A percentile compares a stretch with the other conserved stretches of the same genome.
Evolutionary conservation across 1,140 invertebrate species (phyloP).

Genomic region (Penaeus indicus): DNA sequence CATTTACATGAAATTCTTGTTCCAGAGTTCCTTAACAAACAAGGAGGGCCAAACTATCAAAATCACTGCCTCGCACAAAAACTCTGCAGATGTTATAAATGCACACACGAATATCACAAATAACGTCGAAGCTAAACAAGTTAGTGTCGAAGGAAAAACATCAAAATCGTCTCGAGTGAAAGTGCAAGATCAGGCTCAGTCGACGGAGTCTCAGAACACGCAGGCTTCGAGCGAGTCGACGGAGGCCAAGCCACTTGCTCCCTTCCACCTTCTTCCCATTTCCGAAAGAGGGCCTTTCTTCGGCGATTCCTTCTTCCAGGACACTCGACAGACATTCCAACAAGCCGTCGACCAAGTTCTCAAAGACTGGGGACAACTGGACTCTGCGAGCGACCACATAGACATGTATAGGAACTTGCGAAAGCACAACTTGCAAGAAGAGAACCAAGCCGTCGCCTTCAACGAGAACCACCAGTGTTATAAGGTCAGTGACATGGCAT

Average conservation of each 20-base stretch:
- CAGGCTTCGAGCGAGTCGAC: neutral
- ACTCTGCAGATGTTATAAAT: neutral
- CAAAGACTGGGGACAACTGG: neutral
- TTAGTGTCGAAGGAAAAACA: neutral
- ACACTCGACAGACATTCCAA: constrained; percentile 34
- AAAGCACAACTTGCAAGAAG: constrained; percentile 15
- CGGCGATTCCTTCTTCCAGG: constrained; percentile 48
- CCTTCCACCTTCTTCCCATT: constrained; percentile 17
- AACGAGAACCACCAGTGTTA: constrained; percentile 9
- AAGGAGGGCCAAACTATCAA: neutral
- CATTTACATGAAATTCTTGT: no score
- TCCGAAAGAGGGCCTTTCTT: constrained; percentile 31
- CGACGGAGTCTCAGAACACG: neutral
- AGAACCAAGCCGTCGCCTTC: constrained; percentile 18
- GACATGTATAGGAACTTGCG: constrained; percentile 28
- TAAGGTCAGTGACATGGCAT: constrained; percentile 18
- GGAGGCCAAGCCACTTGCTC: neutral
- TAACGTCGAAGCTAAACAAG: neutral
- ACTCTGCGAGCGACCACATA: neutral
- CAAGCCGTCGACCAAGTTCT: constrained; percentile 22
- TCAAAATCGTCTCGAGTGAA: neutral
- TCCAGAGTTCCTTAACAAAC: neutral
- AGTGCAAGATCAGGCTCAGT: constrained; percentile 4
- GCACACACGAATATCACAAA: neutral
- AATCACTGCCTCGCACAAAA: constrained; percentile 6